Percentiles rank a stretch among this genome's conserved stretches.
phyloP scores from a whole-genome alignment of 2,113 vertebrate species.

The Haemorhous mexicanus region DNA sequence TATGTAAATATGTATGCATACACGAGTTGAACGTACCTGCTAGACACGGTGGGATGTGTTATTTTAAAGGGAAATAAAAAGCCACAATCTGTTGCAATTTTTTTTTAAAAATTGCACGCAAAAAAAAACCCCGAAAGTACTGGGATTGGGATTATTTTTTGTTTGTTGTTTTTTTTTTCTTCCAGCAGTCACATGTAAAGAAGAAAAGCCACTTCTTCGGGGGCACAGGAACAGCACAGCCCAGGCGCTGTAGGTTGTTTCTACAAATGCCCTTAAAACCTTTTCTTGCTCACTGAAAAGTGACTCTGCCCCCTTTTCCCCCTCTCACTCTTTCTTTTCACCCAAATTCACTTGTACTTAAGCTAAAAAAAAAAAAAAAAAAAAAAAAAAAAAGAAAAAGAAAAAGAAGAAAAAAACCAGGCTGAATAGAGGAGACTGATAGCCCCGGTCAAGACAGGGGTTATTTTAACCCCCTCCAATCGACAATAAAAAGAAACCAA shows the following conservation, averaged over 20 bases:
- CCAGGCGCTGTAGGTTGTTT: slow-evolving; percentile 64
- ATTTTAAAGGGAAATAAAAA: slow-evolving; percentile 64
- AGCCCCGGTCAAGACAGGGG: slow-evolving; percentile 82
- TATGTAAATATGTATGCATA: slow-evolving; percentile 16
- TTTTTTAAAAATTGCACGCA: slow-evolving; percentile 52
- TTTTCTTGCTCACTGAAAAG: slow-evolving; percentile 74
- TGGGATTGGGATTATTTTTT: not conserved
- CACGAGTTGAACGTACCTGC: slow-evolving; percentile 76
- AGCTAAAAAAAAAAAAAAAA: not conserved
- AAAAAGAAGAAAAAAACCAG: not conserved
- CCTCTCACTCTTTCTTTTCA: slow-evolving; percentile 73
- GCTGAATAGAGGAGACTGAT: slow-evolving; percentile 82
- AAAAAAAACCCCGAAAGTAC: slow-evolving; percentile 41
- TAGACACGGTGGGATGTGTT: slow-evolving; percentile 60
- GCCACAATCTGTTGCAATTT: slow-evolving; percentile 47
- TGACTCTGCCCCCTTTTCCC: slow-evolving; percentile 69
- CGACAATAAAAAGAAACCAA: slow-evolving; percentile 94
- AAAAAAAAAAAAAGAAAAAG: not conserved
- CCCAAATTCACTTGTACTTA: slow-evolving; percentile 79
- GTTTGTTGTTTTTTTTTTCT: not conserved
- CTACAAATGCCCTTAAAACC: slow-evolving; percentile 79
- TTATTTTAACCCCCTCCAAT: slow-evolving; percentile 89
- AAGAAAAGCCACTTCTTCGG: slow-evolving; percentile 69
- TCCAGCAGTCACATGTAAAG: slow-evolving; percentile 66
- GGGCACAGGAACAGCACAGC: slow-evolving; percentile 63